Percentiles rank a stretch among this genome's conserved stretches.
phyloP scores from a whole-genome alignment of 1,140 invertebrate species.

The Listronotus bonariensis region DNA sequence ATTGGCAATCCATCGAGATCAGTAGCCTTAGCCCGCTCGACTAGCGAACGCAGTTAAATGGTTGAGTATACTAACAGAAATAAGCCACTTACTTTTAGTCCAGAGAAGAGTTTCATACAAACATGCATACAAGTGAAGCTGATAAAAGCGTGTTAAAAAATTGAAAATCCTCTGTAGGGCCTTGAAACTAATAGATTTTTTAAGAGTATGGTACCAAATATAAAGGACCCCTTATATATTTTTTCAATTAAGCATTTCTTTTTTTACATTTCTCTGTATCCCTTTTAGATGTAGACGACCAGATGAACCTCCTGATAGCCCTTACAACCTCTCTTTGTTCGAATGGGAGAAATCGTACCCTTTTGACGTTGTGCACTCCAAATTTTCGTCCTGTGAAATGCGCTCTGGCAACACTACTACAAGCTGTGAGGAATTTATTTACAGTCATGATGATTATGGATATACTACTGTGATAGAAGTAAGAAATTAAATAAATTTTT shows the following conservation, averaged over 20 bases:
- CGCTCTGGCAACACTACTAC: constrained; percentile 44
- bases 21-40: no score
- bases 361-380: constrained; percentile 55
- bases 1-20: no score
- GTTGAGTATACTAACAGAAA: no score
- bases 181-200: no score
- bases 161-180: no score
- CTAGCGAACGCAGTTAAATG: no score
- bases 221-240: no score
- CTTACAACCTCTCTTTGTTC: constrained; percentile 56
- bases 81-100: no score
- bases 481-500: constrained; percentile 27
- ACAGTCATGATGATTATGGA: constrained; percentile 62
- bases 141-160: no score
- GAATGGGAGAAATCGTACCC: constrained; percentile 63
- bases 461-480: constrained; percentile 70
- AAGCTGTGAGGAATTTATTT: constrained; percentile 64
- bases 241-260: not conserved
- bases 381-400: constrained; percentile 59
- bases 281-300: constrained; percentile 64
- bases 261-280: constrained; percentile 7
- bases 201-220: no score
- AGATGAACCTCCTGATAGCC: constrained; percentile 60
- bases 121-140: no score
- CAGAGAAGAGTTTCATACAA: no score